Evolutionary conservation across 2,113 vertebrate species (phyloP).

Genomic region (Tympanuchus pallidicinctus): DNA sequence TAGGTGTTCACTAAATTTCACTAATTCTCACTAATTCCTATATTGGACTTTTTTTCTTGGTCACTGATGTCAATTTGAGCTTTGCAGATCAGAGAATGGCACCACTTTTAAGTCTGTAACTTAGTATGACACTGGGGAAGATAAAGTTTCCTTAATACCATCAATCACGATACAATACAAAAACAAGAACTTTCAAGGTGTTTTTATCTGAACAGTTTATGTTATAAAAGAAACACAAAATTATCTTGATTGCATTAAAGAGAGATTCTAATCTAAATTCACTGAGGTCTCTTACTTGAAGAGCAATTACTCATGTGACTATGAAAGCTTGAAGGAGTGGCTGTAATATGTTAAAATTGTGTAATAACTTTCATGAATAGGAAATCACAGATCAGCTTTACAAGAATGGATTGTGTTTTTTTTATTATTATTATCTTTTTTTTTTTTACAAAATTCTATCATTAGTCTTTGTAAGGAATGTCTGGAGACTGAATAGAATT

Average conservation of each 20-base stretch:
- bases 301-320: not conserved
- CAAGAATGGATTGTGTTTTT: constrained; percentile 12
- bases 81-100: not conserved
- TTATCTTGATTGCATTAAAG: not conserved
- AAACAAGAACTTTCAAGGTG: not conserved
- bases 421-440: not conserved
- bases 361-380: not conserved
- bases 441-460: not conserved
- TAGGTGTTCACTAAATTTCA: not conserved
- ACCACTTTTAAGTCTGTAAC: not conserved
- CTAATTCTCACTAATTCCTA: not conserved
- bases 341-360: not conserved
- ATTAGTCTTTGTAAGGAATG: constrained; percentile 35
- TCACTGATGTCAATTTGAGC: not conserved
- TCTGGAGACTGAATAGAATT: constrained; percentile 46
- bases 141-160: not conserved
- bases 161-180: not conserved
- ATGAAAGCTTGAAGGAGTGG: not conserved
- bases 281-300: not conserved
- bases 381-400: not conserved
- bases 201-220: not conserved
- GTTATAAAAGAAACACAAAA: not conserved
- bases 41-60: not conserved
- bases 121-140: not conserved
- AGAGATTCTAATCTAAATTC: not conserved